A percentile compares a stretch with the other conserved stretches of the same genome.
These are phyloP conservation scores for Anticlea derivata DNA, from an alignment of 2,888 invertebrate genomes.

Conservation along the genomic window DNA sequence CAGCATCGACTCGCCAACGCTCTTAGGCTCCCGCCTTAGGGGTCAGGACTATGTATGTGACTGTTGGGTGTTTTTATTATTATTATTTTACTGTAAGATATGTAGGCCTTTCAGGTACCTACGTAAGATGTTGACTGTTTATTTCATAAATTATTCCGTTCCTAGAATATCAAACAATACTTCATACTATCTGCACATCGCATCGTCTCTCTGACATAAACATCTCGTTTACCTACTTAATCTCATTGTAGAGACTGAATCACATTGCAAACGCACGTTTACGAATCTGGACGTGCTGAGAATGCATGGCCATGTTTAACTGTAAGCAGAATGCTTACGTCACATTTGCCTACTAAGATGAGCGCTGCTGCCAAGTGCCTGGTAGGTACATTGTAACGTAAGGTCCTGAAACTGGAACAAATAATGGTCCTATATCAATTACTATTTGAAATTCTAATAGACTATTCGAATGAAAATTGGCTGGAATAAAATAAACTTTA, in stretches of 20 bases:
- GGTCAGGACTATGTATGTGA: too few relatives aligned
- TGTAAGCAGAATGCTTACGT: conserved; percentile 52
- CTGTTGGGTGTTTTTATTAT: too few relatives aligned
- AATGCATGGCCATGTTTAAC: conserved; percentile 54
- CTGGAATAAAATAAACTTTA: too few relatives aligned
- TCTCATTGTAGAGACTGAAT: not conserved
- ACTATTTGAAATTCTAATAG: conserved; percentile 25
- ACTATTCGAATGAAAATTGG: not conserved
- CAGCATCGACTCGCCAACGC: too few relatives aligned
- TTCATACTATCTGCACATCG: not conserved
- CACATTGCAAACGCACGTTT: conserved; percentile 42
- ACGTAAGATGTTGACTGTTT: too few relatives aligned
- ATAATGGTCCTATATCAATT: conserved; percentile 23
- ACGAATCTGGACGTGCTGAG: conserved; percentile 57
- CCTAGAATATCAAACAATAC: too few relatives aligned
- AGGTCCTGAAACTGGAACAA: conserved; percentile 49
- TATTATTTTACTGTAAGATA: too few relatives aligned
- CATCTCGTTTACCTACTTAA: not conserved
- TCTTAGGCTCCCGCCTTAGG: too few relatives aligned
- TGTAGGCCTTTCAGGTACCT: too few relatives aligned
- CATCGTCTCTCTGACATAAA: not conserved
- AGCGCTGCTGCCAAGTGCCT: conserved; percentile 59
- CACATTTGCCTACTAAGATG: conserved; percentile 62
- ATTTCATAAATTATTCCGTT: too few relatives aligned
- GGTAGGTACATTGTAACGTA: conserved; percentile 39